Conservation (phyloP, 2,888 invertebrate genomes). For the Limnephilus lunatus region DNA sequence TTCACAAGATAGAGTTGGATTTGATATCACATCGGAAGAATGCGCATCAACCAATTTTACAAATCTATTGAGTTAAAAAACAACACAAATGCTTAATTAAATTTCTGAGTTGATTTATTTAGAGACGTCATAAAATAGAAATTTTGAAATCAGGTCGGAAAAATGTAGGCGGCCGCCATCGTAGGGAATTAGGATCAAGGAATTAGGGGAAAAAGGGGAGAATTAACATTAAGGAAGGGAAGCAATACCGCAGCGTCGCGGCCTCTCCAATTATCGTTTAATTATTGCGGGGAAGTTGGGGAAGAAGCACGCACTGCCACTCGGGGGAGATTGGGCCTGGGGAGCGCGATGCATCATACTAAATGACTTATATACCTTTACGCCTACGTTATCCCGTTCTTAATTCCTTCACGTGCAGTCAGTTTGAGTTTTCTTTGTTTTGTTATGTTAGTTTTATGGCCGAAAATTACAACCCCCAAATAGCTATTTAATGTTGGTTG, state of each 20-base stretch:
- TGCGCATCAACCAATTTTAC: neutral
- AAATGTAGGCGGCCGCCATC: neutral
- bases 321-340: neutral
- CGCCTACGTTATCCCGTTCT: no score
- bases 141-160: neutral
- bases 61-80: neutral
- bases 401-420: neutral
- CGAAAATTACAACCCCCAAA: neutral
- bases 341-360: neutral
- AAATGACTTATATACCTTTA: neutral
- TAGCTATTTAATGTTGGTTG: neutral
- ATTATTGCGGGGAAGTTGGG: conserved; percentile 18
- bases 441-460: neutral
- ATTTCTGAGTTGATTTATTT: neutral
- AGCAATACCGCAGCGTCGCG: conserved; percentile 6
- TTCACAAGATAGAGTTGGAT: no score
- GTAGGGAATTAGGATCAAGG: neutral
- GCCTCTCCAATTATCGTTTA: conserved; percentile 45
- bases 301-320: conserved; percentile 13
- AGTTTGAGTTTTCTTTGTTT: neutral
- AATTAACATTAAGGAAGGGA: neutral
- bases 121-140: neutral
- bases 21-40: no score
- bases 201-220: neutral
- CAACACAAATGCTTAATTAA: neutral